Base-by-base conservation (phyloP, 2,888 invertebrate species). In the Tricholauxania praeusta region DNA sequence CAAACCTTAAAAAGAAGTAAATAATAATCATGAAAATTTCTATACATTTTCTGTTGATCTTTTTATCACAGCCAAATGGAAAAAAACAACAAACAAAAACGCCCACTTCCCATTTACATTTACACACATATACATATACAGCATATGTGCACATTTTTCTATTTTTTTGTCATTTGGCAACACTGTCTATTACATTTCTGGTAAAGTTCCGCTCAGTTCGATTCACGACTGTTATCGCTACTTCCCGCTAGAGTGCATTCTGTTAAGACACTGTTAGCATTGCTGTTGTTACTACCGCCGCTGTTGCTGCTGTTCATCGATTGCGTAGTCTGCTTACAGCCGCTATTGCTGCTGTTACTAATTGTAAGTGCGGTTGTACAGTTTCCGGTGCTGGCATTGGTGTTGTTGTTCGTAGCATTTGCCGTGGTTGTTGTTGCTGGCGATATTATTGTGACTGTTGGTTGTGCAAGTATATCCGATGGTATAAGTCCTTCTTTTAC, bases 401-500 rank as follows among this genome's bases (percentile, higher is more conserved):
- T 10, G 52, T 52, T 49, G 65, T 47, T 72, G n/a, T 75, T 80
- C 78, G 77, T 75, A 55, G 73, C 69, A 32, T 76, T 72, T 70
- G 72, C 66, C 73, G 78, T 64, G 22, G 76, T 47, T 67, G 76
- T 70, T 39, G 79, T 69, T 69, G 80, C 74, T 68, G 75, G 28
- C 57, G 76, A 70, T 17, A 78, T 69, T 15, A 74, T 77, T 65
- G 81, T 81, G 78, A 81, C 79, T 75, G 79, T 79, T 48, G 89
- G 89, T 62, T 90, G 90, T 73, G 86, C 85, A 52, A 89, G 84
- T 19, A 89, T 87, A 78, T 92, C 92, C 57, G 90, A 89, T 17
- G 91, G 90, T 77, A 95, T 92, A 10, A 96, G 89, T 0, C 96
- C 96, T 83, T 98, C 97, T 89, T 98, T 98, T 90, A 97, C 95